Conservation (phyloP, 2,888 invertebrate genomes). For the Meganola albula region DNA sequence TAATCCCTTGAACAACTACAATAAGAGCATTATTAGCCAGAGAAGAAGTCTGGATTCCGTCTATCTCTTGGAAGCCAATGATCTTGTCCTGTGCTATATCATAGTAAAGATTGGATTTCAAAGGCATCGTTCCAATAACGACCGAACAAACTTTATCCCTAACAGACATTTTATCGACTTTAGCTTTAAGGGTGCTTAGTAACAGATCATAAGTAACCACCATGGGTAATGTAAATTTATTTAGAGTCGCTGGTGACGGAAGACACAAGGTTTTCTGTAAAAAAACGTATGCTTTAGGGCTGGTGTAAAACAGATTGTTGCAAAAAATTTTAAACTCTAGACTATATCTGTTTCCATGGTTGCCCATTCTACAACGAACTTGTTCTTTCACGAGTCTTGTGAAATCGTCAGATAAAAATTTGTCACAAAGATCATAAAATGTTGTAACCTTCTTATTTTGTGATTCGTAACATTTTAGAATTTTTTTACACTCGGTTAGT, state of each 20-base stretch:
- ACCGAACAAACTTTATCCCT: slow-evolving; percentile 21
- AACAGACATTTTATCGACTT: slow-evolving; percentile 21
- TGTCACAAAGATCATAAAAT: slow-evolving; percentile 15
- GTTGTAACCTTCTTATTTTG: slow-evolving; percentile 5
- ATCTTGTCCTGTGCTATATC: slow-evolving; percentile 24
- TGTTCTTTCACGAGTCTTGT: slow-evolving; percentile 19
- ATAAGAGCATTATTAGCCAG: slow-evolving; percentile 27
- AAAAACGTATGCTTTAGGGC: slow-evolving; percentile 14
- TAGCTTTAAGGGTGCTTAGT: slow-evolving; percentile 20
- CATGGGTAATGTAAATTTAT: slow-evolving; percentile 12
- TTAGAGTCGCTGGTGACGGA: slow-evolving; percentile 12
- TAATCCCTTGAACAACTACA: slow-evolving; percentile 23
- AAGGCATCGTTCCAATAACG: slow-evolving; percentile 17
- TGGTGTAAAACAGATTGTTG: slow-evolving; percentile 21
- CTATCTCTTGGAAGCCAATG: slow-evolving; percentile 27
- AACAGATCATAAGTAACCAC: slow-evolving; percentile 17
- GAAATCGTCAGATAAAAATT: slow-evolving; percentile 15
- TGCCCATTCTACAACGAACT: slow-evolving; percentile 4
- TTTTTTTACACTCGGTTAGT: slow-evolving; percentile 1
- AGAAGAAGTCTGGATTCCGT: slow-evolving; percentile 17
- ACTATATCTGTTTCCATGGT: slow-evolving; percentile 13
- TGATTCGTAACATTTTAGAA: slow-evolving; percentile 6
- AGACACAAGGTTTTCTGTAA: slow-evolving; percentile 13
- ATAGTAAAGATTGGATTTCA: slow-evolving; percentile 24
- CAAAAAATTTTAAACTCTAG: slow-evolving; percentile 15